Percentiles rank a stretch among this genome's conserved stretches.
Conservation (phyloP, 2,888 invertebrate species). For the Acleris holmiana region DNA sequence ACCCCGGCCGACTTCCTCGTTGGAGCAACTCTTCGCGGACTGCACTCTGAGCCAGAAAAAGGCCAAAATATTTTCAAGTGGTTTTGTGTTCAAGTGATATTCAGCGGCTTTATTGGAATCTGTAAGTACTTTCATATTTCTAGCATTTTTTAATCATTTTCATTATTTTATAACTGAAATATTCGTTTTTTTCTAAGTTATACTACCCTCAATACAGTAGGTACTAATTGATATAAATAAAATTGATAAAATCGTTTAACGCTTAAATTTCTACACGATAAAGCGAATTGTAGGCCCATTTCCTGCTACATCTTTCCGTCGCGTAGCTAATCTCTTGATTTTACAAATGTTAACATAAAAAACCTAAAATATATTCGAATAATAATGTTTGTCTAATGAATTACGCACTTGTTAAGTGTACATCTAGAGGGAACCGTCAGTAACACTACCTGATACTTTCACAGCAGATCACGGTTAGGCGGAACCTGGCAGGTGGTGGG, state of each 20-base stretch:
- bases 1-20: conserved; percentile 62
- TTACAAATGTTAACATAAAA: too few relatives aligned
- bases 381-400: too few relatives aligned
- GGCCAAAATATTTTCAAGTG: neutral
- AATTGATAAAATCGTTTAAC: neutral
- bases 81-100: conserved; percentile 10
- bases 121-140: too few relatives aligned
- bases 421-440: too few relatives aligned
- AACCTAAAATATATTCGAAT: too few relatives aligned
- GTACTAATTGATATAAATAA: neutral
- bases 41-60: conserved; percentile 11
- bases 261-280: neutral
- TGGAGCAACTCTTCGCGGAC: conserved; percentile 47
- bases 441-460: too few relatives aligned
- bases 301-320: conserved; percentile 3
- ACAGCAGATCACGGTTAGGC: too few relatives aligned
- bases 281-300: neutral
- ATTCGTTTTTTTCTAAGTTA: neutral
- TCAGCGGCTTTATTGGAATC: neutral
- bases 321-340: neutral
- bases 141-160: too few relatives aligned
- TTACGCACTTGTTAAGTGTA: too few relatives aligned
- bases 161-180: neutral
- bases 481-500: too few relatives aligned
- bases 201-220: neutral